Evolutionary conservation across 2,888 invertebrate species (phyloP), one percentile per base, ranked within the genome.

Genomic region (Nomada fucata): DNA sequence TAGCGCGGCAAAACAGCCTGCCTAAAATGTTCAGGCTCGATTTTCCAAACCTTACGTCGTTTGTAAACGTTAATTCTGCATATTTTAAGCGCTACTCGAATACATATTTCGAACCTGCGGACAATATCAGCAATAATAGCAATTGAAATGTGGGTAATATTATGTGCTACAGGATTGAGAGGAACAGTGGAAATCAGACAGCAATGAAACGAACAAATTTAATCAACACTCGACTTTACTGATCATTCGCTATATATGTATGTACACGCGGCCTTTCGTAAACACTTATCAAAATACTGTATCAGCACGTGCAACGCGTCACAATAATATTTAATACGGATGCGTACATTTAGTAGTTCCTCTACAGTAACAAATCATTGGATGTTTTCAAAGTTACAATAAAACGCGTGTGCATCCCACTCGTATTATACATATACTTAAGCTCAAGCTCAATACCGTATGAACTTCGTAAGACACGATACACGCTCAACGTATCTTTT

Each of bases 231-330:
- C 64, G 23, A 47, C 42, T 84, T 72, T 76, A 64, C 55, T 86
- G 65, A 69, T 68, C 65, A 67, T 57, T 20, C 60, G 71, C 50
- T 50, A 26, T 23, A 63, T 13, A 13, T 23, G 23, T 71, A 81
- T 67, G 61, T 64, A 73, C 79, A 79, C 73, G 79, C 77, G 75
- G 52, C 50, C 57, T 73, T 11, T 69, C 50, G 57, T 84, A 64
- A 78, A 76, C 63, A 55, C 47, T 86, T 90, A 90, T 90, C 85
- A 90, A 90, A 90, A 90, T 90, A 90, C 85, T 87, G 85, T 87
- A 70, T 86, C 76, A 81, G 69, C 79, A 82, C 79, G 78, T 79
- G 82, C 65, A 80, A 78, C 80, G 79, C 79, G 79, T 71, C 72
- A 64, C 77, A 59, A 36, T 74, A 78, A 84, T 69, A 75, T 78